These are phyloP conservation scores for Knipowitschia caucasica DNA, from an alignment of 2,797 vertebrate species.

Conservation along the genomic window DNA sequence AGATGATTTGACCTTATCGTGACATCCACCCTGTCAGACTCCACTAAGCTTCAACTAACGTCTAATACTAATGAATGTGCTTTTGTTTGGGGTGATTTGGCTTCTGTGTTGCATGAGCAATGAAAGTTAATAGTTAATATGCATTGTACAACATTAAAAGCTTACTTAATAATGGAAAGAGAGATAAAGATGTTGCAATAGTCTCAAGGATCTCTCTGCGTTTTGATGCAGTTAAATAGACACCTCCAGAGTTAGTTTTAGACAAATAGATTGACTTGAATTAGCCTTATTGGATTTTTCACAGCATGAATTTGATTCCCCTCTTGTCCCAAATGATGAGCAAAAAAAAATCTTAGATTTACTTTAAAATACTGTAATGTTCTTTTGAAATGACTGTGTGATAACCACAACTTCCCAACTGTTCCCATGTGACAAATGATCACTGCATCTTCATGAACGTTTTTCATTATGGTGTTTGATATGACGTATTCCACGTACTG, in stretches of 20 bases:
- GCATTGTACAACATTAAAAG: conserved; percentile 7
- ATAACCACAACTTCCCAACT: conserved; percentile 24
- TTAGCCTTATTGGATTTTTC: background rate
- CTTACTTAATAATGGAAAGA: background rate
- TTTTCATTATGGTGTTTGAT: conserved; percentile 12
- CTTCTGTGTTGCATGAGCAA: conserved; percentile 33
- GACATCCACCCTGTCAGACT: conserved; percentile 37
- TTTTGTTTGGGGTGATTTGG: conserved; percentile 45
- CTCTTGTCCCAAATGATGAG: conserved; percentile 35
- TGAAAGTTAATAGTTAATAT: conserved; percentile 1
- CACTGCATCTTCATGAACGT: conserved; percentile 30
- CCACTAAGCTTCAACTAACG: conserved; percentile 37
- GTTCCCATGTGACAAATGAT: conserved; percentile 27
- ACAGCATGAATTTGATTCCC: conserved; percentile 6
- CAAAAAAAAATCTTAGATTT: conserved; percentile 17
- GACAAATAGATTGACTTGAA: background rate
- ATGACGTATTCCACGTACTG: conserved; percentile 30
- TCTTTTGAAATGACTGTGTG: conserved; percentile 28
- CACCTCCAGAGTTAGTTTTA: background rate
- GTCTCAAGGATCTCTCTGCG: background rate
- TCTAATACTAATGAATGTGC: conserved; percentile 35
- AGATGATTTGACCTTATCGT: conserved; percentile 53
- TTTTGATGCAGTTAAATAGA: background rate
- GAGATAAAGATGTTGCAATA: background rate
- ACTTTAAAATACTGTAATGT: conserved; percentile 11